These are phyloP conservation scores for Drosophila malerkotliana DNA, from an alignment of 1,140 invertebrate genomes.

Conservation along the genomic window DNA sequence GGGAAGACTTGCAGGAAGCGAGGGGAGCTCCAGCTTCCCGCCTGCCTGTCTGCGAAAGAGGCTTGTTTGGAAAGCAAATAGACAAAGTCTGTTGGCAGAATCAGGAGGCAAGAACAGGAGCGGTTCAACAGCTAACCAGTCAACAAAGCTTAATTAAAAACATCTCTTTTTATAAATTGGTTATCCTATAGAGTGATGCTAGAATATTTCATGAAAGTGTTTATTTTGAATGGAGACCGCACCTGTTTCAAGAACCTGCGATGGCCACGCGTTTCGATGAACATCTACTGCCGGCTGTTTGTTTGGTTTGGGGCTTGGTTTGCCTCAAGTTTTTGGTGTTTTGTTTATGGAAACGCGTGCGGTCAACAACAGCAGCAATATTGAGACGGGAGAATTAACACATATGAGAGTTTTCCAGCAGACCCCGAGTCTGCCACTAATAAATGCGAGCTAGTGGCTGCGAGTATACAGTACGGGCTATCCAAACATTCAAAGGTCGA, in stretches of 20 bases:
- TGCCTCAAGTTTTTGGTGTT: conserved; percentile 48
- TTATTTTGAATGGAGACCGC: not conserved
- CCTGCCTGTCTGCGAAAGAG: conserved; percentile 72
- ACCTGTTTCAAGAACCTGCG: conserved; percentile 39
- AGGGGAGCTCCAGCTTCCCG: conserved; percentile 29
- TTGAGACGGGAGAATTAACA: conserved; percentile 34
- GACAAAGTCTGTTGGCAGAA: conserved; percentile 25
- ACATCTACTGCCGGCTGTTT: conserved; percentile 38
- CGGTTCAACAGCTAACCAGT: conserved; percentile 1
- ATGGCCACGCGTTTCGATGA: conserved; percentile 58
- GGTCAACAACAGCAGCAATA: conserved; percentile 67
- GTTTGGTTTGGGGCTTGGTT: conserved; percentile 61
- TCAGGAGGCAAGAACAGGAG: conserved; percentile 14
- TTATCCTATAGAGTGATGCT: not conserved
- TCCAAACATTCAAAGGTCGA: conserved; percentile 46
- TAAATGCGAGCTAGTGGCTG: not conserved
- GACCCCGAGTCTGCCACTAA: not conserved
- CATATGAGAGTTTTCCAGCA: conserved; percentile 1
- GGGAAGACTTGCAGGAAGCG: not conserved
- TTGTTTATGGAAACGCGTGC: conserved; percentile 80
- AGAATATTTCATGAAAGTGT: not conserved
- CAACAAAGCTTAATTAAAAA: not conserved
- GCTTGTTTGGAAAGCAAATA: conserved; percentile 75
- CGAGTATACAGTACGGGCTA: not conserved
- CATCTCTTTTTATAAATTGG: not conserved